These are phyloP conservation scores for Bradypus variegatus DNA, from an alignment of 2,797 vertebrate species.

Conservation along the genomic window DNA sequence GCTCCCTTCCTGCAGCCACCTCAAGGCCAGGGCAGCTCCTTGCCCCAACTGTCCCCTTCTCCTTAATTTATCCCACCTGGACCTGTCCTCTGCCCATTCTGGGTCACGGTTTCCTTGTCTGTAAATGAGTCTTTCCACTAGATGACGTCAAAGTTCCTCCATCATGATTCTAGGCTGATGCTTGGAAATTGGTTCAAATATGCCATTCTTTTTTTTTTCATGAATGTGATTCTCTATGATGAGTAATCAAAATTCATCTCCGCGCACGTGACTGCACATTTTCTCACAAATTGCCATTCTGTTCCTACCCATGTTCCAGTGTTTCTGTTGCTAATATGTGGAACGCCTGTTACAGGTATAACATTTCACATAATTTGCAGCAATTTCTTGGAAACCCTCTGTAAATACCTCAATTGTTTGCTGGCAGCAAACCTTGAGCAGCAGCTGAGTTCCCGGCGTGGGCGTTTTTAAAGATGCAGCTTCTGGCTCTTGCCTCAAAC, in stretches of 20 bases:
- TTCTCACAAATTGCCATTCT: slow-evolving; percentile 11
- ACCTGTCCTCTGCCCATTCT: not conserved
- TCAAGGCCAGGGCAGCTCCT: not conserved
- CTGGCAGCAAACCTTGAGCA: slow-evolving; percentile 32
- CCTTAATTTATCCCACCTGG: not conserved
- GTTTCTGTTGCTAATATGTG: not conserved
- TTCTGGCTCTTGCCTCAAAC: not conserved
- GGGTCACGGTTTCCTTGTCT: not conserved
- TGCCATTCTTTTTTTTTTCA: not conserved
- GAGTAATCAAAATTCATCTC: not conserved
- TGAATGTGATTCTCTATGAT: not conserved
- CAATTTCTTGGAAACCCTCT: slow-evolving; percentile 47
- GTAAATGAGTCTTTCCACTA: not conserved
- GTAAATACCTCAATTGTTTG: slow-evolving; percentile 47
- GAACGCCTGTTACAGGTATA: slow-evolving; percentile 31
- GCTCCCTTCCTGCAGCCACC: not conserved
- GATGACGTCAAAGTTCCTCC: not conserved
- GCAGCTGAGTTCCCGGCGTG: not conserved
- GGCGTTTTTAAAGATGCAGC: slow-evolving; percentile 39
- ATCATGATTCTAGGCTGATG: not conserved
- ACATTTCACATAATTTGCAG: slow-evolving; percentile 43
- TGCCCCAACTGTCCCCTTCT: not conserved
- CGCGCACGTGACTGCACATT: not conserved
- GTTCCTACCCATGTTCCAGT: not conserved
- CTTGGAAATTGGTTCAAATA: not conserved